phyloP scores from a whole-genome alignment of 2,888 invertebrate genomes.

The Conops quadrifasciatus region DNA sequence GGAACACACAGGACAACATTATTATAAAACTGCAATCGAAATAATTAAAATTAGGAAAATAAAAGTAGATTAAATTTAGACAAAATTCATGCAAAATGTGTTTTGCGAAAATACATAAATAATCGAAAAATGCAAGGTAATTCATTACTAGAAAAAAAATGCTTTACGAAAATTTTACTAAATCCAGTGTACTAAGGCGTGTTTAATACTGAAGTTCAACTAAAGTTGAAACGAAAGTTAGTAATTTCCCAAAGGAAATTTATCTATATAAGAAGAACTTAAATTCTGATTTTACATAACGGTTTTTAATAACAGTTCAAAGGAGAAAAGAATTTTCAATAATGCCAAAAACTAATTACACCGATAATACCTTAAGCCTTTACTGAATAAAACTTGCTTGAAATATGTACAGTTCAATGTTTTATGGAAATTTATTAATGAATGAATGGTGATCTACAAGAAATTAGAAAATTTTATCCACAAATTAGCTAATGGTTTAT shows the following conservation, averaged over 20 bases:
- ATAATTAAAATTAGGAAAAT: conserved; percentile 40
- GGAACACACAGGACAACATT: conserved; percentile 36
- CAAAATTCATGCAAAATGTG: no score
- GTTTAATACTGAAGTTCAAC: no score
- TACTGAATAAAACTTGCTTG: background rate
- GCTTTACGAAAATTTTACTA: no score
- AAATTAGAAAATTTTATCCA: background rate
- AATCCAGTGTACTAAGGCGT: no score
- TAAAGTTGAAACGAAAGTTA: no score
- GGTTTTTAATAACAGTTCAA: conserved; percentile 35
- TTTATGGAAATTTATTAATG: background rate
- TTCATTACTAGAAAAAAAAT: no score
- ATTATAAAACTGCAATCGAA: conserved; percentile 48
- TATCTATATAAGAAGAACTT: conserved; percentile 9
- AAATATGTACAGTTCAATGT: background rate
- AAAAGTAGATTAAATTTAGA: conserved; percentile 18
- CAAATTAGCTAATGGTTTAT: background rate
- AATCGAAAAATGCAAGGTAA: no score
- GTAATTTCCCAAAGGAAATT: background rate
- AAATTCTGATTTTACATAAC: conserved; percentile 2
- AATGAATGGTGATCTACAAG: background rate
- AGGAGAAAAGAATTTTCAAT: conserved; percentile 34
- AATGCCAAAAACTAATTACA: background rate
- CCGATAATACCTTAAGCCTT: background rate
- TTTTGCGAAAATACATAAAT: no score